A percentile compares a stretch with the other conserved stretches of the same genome.
Evolutionary conservation across 2,797 vertebrate genomes (phyloP).

Genomic region (Oophaga sylvatica): DNA sequence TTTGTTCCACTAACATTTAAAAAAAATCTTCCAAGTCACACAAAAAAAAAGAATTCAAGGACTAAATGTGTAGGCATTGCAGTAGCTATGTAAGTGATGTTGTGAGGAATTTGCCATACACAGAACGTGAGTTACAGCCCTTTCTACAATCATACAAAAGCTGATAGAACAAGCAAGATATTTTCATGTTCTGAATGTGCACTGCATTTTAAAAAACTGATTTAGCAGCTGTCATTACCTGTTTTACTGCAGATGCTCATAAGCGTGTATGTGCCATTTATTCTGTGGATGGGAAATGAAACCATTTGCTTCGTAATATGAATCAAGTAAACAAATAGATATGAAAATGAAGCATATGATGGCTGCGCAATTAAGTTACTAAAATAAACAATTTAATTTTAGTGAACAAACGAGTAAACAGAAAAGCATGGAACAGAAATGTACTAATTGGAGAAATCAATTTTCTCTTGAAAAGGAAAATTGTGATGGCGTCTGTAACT

Average conservation of each 20-base stretch:
- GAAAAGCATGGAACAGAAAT: background rate
- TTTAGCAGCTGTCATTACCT: slow-evolving; percentile 43
- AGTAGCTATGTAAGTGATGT: background rate
- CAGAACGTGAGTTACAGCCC: background rate
- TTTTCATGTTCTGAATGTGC: slow-evolving; percentile 13
- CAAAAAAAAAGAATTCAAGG: background rate
- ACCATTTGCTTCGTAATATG: slow-evolving; percentile 21
- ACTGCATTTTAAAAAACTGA: slow-evolving; percentile 9
- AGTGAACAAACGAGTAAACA: background rate
- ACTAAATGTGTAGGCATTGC: background rate
- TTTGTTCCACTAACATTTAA: background rate
- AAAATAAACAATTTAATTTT: slow-evolving; percentile 8
- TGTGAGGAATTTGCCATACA: background rate
- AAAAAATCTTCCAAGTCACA: background rate
- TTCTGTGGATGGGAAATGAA: slow-evolving; percentile 13
- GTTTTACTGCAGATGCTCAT: slow-evolving; percentile 31
- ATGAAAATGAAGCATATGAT: slow-evolving; percentile 20
- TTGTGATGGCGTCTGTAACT: background rate
- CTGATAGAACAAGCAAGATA: background rate
- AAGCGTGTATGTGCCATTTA: slow-evolving; percentile 28
- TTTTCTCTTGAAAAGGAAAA: background rate
- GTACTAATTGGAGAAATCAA: background rate
- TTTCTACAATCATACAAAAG: background rate
- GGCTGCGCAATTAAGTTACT: background rate
- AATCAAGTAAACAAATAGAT: slow-evolving; percentile 24